Percentiles rank a stretch among this genome's conserved stretches.
These are phyloP conservation scores for Tapirus terrestris DNA, from an alignment of 2,113 vertebrate species.

Conservation along the genomic window DNA sequence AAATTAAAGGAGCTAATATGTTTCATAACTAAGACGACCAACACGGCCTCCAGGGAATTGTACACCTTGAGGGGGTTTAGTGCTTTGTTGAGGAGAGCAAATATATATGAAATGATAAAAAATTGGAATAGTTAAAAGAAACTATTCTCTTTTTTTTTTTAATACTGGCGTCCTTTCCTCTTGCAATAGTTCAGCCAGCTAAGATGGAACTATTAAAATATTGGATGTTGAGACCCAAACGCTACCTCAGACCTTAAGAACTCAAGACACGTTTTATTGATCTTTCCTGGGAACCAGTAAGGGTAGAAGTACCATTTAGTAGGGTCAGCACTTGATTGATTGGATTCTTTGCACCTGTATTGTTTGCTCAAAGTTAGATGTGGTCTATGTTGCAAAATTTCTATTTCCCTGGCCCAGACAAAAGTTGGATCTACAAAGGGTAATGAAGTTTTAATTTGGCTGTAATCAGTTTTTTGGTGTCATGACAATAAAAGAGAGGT, in stretches of 20 bases:
- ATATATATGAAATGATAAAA: neutral
- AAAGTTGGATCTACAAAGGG: neutral
- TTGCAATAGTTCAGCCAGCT: neutral
- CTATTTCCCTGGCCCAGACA: neutral
- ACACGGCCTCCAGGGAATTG: neutral
- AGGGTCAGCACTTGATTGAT: neutral
- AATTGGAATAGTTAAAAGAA: neutral
- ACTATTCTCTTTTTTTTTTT: neutral
- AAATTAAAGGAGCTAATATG: neutral
- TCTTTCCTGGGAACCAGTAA: neutral
- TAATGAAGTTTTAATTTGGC: constrained; percentile 20
- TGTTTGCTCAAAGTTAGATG: neutral
- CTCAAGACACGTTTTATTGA: neutral
- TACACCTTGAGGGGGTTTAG: neutral
- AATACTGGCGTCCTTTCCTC: neutral
- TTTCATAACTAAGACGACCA: neutral
- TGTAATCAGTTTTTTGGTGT: neutral
- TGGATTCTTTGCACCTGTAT: neutral
- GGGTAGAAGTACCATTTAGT: neutral
- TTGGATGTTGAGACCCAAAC: neutral
- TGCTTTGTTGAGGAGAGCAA: neutral
- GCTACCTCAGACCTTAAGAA: neutral
- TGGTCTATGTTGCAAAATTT: neutral
- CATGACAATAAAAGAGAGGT: neutral
- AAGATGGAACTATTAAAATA: neutral